Base-by-base conservation (phyloP, 1,140 invertebrate genomes). In the Atta texana region DNA sequence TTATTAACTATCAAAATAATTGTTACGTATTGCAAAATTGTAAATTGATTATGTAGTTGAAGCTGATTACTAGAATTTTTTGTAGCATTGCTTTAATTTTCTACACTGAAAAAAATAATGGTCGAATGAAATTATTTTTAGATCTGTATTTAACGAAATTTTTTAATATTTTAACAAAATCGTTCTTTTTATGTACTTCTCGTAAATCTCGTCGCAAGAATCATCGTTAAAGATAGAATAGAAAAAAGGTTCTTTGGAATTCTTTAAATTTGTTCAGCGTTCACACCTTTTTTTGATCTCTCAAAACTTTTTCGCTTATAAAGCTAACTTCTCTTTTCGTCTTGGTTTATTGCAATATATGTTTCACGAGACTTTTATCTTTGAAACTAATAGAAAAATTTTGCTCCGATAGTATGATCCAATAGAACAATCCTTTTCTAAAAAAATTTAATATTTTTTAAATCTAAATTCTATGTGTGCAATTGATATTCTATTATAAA, bases 361-460 rank as follows among this genome's bases (percentile, higher is more conserved):
- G 39, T n/a, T 21, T 57, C 24, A 18, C 12, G 59, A 78, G 18
- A 78, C 31, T 66, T 64, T 44, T 5, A 57, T 57, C 18, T 77
- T 66, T 78, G 21, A n/a, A 28, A 64, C 34, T 44, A 63, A 77
- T 64, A 49, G 39, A 63, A 3, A 10, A 28, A 44, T 77, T 76
- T 63, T 16, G 34, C 57, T 77, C 18, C 21, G 57, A 14, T 28
- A 63, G 28, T 49, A 24, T 16, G 21, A 21, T 21, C 21, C 66
- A 16, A 10, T 44, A 18, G 6, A 0, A 64, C 7, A 14, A 3
- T n/a, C 5, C 8, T 39, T 59, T 59, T 0, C 31, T 39, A 59
- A 39, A 6, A 21, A 21, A 16, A 39, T 10, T 18, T 24, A 16
- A 57, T 12, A 39, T 24, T 16, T 57, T 76, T 31, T 61, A 21